A percentile compares a stretch with the other conserved stretches of the same genome.
Evolutionary conservation across 2,113 vertebrate species (phyloP).

Genomic region (Bubo blakistoni): DNA sequence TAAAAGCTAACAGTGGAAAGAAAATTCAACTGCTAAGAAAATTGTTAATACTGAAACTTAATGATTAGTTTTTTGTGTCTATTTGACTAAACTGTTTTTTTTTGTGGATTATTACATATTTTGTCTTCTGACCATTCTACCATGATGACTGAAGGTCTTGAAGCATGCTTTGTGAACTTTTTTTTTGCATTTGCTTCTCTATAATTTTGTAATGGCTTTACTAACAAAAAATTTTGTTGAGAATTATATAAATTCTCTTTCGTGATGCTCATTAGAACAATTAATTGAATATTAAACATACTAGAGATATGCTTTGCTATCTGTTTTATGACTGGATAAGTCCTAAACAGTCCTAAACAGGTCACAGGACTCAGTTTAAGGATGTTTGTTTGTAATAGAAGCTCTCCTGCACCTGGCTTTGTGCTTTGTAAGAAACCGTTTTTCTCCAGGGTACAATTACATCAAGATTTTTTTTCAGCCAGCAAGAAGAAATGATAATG

Average conservation of each 20-base stretch:
- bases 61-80: neutral
- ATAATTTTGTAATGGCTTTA: neutral
- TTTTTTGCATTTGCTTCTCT: neutral
- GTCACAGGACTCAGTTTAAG: constrained; percentile 36
- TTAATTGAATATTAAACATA: neutral
- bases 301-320: neutral
- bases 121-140: neutral
- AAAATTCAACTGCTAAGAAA: neutral
- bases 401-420: constrained; percentile 67
- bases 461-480: constrained; percentile 39
- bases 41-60: neutral
- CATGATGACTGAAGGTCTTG: neutral
- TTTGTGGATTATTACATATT: neutral
- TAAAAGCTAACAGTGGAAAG: neutral
- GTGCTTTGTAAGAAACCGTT: constrained; percentile 65
- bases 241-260: neutral
- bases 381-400: constrained; percentile 66
- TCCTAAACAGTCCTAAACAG: constrained; percentile 18
- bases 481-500: constrained; percentile 66
- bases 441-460: constrained; percentile 72
- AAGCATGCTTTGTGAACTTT: neutral
- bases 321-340: constrained; percentile 10
- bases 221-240: neutral
- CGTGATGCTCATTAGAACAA: neutral
- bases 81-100: neutral